Evolutionary conservation across 2,888 invertebrate species (phyloP), one percentile per base, ranked within the genome.

Genomic region (Barypeithes pellucidus): DNA sequence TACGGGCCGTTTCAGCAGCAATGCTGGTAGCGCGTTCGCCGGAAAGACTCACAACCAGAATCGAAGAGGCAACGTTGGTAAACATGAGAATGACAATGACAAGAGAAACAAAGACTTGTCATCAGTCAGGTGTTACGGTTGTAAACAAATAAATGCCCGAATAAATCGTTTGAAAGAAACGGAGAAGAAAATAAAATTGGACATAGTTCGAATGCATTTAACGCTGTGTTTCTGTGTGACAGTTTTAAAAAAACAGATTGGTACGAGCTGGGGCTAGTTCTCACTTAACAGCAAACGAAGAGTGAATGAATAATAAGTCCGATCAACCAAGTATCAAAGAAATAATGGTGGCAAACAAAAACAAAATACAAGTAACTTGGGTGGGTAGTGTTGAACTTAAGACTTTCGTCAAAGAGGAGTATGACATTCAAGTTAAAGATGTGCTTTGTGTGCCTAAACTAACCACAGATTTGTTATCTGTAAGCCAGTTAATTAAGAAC

Each of bases 401-500:
- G n/a, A 78, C 78, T 41, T 60, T 52, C 16, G 68, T 70, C 52
- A 62, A 74, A n/a, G 22, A 18, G 5, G n/a, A 16, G 29, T 14
- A 39, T 63, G 65, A 74, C 29, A 47, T 78, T 16, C 29, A n/a
- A 62, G 63, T 78, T 5, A 61, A 75, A 24, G 52, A 77, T 47
- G 70, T 75, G n/a, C 39, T 73, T 2, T 20, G 72, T 77, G 75
- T 78, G 8, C 77, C 79, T 43, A 66, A 77, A 43, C 24, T 80
- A 43, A 76, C 77, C 24, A 80, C 80, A 12, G 79, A 80, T 73
- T 67, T 79, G n/a, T 75, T 79, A 65, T 80, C 77, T 16, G 79
- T 79, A 0, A 50, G 59, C 39, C 61, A 79, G 67, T 66, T 80
- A 39, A 75, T 79, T 11, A 79, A 77, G 60, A 78, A 79, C 29